Evolutionary conservation across 2,888 invertebrate genomes (phyloP).

Genomic region (Hipparchia semele): DNA sequence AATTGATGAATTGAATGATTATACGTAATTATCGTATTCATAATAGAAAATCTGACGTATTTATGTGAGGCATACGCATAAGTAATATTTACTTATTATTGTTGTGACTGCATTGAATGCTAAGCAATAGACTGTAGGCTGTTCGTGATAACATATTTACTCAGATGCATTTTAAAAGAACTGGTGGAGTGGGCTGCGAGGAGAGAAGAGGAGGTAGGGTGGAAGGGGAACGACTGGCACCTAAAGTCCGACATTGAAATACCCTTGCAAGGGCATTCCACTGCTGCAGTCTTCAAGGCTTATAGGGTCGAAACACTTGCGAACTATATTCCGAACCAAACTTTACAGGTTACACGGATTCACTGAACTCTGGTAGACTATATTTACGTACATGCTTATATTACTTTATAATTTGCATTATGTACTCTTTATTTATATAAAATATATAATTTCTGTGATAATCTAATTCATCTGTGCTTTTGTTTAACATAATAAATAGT

Average conservation of each 20-base stretch:
- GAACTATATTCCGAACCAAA: constrained; percentile 44
- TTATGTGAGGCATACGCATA: background rate
- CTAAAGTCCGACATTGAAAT: constrained; percentile 75
- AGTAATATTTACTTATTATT: constrained; percentile 1
- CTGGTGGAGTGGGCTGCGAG: constrained; percentile 51
- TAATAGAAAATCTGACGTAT: constrained; percentile 7
- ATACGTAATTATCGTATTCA: background rate
- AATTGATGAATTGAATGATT: background rate
- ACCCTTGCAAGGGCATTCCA: constrained; percentile 78
- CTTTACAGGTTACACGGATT: constrained; percentile 25
- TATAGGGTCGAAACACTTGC: constrained; percentile 50
- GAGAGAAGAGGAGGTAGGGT: constrained; percentile 55
- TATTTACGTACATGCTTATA: background rate
- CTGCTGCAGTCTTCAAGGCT: constrained; percentile 71
- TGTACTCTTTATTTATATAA: too few relatives aligned
- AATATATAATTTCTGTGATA: background rate
- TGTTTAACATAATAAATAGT: too few relatives aligned
- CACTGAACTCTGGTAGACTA: constrained; percentile 19
- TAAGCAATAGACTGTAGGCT: constrained; percentile 31
- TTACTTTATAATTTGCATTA: too few relatives aligned
- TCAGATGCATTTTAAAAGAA: constrained; percentile 54
- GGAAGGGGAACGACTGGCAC: constrained; percentile 76
- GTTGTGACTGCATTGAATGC: constrained; percentile 25
- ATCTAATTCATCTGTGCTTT: background rate
- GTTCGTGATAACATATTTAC: constrained; percentile 60